Evolutionary conservation across 2,888 invertebrate species (phyloP), one percentile per base, ranked within the genome.

Genomic region (Drosophila subquinaria): DNA sequence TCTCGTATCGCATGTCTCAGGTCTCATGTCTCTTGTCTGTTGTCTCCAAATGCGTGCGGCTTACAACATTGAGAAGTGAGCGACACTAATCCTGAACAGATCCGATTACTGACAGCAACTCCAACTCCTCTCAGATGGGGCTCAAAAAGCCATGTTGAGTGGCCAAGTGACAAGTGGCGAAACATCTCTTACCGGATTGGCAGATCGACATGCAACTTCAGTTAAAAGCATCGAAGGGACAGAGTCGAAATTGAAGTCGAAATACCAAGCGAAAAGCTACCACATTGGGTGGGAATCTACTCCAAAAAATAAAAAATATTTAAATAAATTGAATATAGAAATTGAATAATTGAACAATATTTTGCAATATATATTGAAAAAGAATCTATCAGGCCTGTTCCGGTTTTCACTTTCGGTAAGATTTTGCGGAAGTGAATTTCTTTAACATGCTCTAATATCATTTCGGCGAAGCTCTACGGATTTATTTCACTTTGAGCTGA

Each of bases 41-140:
- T 82, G 88, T 64, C 74, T 57, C 78, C 66, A 83, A 87, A 86
- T 83, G 89, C 79, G 79, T 69, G 66, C 70, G 70, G 87, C 86
- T 88, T 90, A 87, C 80, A 82, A 86, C 80, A 67, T 77, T 72
- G 86, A 80, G 80, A 72, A 78, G 74, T 86, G 89, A 88, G 78
- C 84, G 90, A 90, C 87, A 86, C 64, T 88, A 88, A 90, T 82
- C 90, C 84, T 79, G 63, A 71, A 59, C 82, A 82, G 88, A 86
- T 73, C 86, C 86, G 86, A 85, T 86, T 89, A 88, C 69, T 79
- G 84, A 74, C 89, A 86, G 83, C 64, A 56, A 20, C 47, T 64
- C 38, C 55, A 53, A 23, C 56, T 13, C 10, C 45, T 33, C 55
- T 30, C 27, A 70, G 23, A 27, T 5, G 55, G 38, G 36, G 53